Evolutionary conservation across 2,888 invertebrate species (phyloP), one percentile per base, ranked within the genome.

Genomic region (Zygogramma bicolorata): DNA sequence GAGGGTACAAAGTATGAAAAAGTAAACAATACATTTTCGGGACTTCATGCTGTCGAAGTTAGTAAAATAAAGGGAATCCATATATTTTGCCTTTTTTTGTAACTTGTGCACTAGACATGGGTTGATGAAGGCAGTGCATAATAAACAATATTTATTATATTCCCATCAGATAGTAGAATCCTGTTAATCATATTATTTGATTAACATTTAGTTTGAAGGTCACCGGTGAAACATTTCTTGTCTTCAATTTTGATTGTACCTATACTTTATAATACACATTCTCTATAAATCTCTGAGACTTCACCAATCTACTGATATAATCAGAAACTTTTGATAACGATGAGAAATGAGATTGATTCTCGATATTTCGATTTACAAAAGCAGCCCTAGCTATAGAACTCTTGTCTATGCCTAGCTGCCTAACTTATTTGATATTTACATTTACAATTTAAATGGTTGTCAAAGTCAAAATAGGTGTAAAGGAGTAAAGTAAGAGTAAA

Each of bases 1-100:
- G 27, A 85, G 57, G 46, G 80, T 74, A n/a, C 81, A 77, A 42
- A 84, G 70, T 38, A 79, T 74, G 22, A 83, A 69, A 61, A 85
- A 81, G 76, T 81, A 85, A 65, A 83, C 67, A 34, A 77, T 70
- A 67, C 81, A 77, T 57, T 71, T 77, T 67, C 66, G 75, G 15
- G 79, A 70, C 65, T 81, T 82, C 70, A 82, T 77, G 69, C 29
- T 46, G 13, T 62, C 42, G 27, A 29, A 46, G 10, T 25, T 13
- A 27, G 2, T 63, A 2, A 8, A 22, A 18, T 15, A 40, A 18
- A 13, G 46, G 20, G 38, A 38, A 62, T 62, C 46, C 63, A 63
- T 63, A 18, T 1, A 53, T 25, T 13, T 6, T 18, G 15, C 46
- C 15, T 25, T 53, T 53, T 25, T 25, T 53, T 53, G 13, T 53